These are phyloP conservation scores for Prunella fulvescens DNA, from an alignment of 2,113 vertebrate genomes.

Conservation along the genomic window DNA sequence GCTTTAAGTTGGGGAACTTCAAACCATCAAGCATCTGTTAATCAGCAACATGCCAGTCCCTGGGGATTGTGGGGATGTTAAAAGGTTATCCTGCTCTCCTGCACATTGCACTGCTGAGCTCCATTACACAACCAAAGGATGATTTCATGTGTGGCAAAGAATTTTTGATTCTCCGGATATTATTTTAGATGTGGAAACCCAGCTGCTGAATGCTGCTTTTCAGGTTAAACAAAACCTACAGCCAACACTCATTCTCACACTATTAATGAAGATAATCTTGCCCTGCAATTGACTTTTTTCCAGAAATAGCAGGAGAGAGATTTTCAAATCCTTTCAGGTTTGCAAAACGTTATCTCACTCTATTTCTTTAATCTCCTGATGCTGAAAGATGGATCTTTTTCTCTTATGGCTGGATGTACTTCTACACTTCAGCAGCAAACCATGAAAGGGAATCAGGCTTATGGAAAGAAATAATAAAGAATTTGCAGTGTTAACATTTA, in stretches of 20 bases:
- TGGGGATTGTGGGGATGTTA: not conserved
- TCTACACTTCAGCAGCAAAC: slow-evolving; percentile 12
- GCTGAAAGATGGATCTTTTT: slow-evolving; percentile 38
- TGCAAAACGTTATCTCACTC: slow-evolving; percentile 39
- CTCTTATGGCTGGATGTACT: slow-evolving; percentile 11
- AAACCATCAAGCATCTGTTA: slow-evolving; percentile 19
- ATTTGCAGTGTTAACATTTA: slow-evolving; percentile 2
- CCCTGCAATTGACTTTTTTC: slow-evolving; percentile 21
- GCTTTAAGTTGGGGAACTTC: not conserved
- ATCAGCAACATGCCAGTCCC: not conserved
- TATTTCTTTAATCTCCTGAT: slow-evolving; percentile 45
- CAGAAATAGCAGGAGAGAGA: slow-evolving; percentile 47
- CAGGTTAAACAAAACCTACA: slow-evolving; percentile 22
- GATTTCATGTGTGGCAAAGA: slow-evolving; percentile 2
- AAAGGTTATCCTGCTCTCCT: not conserved
- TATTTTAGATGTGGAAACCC: slow-evolving; percentile 6
- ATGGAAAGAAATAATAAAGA: not conserved
- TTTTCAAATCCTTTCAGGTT: slow-evolving; percentile 56
- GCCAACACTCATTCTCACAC: slow-evolving; percentile 24
- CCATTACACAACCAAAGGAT: not conserved
- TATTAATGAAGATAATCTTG: slow-evolving; percentile 58
- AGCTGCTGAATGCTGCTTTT: slow-evolving; percentile 6
- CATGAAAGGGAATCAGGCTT: slow-evolving; percentile 15
- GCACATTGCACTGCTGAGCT: not conserved
- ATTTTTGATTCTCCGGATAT: not conserved